phyloP scores from a whole-genome alignment of 2,113 vertebrate species.

The Mixornis gularis region DNA sequence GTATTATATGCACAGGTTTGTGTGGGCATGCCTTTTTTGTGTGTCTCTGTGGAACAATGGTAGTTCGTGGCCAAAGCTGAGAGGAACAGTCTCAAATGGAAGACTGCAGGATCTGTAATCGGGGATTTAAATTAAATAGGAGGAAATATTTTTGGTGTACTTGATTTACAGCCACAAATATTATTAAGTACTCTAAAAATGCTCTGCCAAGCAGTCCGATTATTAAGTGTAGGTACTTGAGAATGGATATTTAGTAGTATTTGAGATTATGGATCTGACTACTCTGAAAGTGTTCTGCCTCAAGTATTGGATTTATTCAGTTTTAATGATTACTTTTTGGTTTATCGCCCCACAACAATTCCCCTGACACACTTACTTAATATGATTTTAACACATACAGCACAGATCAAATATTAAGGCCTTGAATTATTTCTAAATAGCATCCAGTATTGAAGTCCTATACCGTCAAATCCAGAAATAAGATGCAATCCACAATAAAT shows the following conservation, averaged over 20 bases:
- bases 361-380: neutral
- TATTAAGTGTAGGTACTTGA: neutral
- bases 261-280: conserved; percentile 17
- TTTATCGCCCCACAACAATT: neutral
- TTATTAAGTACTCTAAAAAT: conserved; percentile 34
- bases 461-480: neutral
- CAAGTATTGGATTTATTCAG: conserved; percentile 4
- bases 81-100: neutral
- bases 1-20: neutral
- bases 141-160: conserved; percentile 15
- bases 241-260: neutral
- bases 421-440: neutral
- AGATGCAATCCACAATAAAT: neutral
- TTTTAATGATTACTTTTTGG: neutral
- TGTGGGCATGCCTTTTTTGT: neutral
- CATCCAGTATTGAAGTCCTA: neutral
- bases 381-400: neutral
- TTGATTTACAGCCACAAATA: conserved; percentile 23
- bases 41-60: neutral
- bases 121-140: neutral
- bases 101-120: neutral
- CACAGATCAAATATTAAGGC: neutral
- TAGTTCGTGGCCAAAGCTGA: neutral
- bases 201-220: neutral
- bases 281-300: conserved; percentile 22